A percentile compares a stretch with the other conserved stretches of the same genome.
Conservation (phyloP, 2,113 vertebrate genomes). For the Peromyscus californicus region DNA sequence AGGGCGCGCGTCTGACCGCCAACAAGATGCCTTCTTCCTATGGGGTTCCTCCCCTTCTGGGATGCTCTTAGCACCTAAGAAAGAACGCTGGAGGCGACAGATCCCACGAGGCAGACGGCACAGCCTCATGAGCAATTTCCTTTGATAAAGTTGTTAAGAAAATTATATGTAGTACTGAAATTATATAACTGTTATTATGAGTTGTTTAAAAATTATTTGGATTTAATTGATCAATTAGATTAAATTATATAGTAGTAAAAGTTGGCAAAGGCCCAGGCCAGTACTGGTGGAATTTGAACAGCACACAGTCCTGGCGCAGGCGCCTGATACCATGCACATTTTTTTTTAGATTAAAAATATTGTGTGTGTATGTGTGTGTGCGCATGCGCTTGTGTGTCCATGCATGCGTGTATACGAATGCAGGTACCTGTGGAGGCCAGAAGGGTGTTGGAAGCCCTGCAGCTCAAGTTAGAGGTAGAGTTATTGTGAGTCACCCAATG, state of each 20-base stretch:
- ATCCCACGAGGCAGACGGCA: not conserved
- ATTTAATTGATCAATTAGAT: slow-evolving; percentile 87
- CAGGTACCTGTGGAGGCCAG: not conserved
- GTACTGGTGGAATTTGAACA: slow-evolving; percentile 60
- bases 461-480: not conserved
- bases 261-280: slow-evolving; percentile 72
- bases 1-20: fast-evolving
- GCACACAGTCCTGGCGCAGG: slow-evolving; percentile 21
- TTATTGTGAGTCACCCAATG: not conserved
- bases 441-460: not conserved
- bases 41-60: fast-evolving
- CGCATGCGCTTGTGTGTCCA: too few species aligned
- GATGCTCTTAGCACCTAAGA: fast-evolving
- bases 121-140: slow-evolving; percentile 35
- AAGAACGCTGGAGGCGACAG: fast-evolving
- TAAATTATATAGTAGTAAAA: slow-evolving; percentile 72
- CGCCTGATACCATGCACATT: not conserved
- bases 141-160: slow-evolving; percentile 78
- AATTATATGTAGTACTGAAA: slow-evolving; percentile 81
- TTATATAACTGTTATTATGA: slow-evolving; percentile 78
- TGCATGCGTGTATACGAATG: too few species aligned
- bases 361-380: not conserved
- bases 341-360: not conserved
- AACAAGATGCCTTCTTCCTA: not conserved
- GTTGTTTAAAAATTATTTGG: slow-evolving; percentile 85